These are phyloP conservation scores for Fopius arisanus DNA, from an alignment of 1,140 invertebrate genomes.

Conservation along the genomic window DNA sequence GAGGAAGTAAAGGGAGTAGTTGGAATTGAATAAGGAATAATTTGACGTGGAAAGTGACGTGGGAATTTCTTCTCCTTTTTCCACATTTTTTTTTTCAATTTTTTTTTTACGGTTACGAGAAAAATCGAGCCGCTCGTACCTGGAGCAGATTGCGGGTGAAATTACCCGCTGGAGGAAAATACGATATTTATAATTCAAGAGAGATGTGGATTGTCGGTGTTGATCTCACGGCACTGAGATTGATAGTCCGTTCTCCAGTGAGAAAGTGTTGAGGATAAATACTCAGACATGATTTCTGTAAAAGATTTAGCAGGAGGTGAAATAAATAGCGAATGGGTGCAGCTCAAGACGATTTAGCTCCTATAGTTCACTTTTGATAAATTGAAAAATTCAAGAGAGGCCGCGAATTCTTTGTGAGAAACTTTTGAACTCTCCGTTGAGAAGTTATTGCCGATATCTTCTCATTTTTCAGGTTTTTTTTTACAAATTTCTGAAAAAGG, in stretches of 20 bases:
- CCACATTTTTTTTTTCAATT: not conserved
- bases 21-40: constrained; percentile 4
- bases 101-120: not conserved
- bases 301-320: no score
- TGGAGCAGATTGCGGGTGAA: not conserved
- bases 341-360: no score
- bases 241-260: not conserved
- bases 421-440: no score
- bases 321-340: no score
- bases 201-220: not conserved
- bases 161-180: not conserved
- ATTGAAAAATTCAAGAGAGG: no score
- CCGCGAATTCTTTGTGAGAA: no score
- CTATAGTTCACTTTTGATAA: no score
- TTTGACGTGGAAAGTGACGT: not conserved
- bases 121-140: not conserved
- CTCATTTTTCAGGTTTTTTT: no score
- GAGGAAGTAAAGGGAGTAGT: not conserved
- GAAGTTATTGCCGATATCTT: no score
- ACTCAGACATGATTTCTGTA: not conserved
- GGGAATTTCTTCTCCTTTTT: not conserved
- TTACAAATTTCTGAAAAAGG: no score
- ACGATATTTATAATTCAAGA: constrained; percentile 22
- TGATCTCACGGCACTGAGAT: not conserved
- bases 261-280: not conserved